These are phyloP conservation scores for Adineta ricciae DNA, from an alignment of 2,888 invertebrate species.

Conservation along the genomic window DNA sequence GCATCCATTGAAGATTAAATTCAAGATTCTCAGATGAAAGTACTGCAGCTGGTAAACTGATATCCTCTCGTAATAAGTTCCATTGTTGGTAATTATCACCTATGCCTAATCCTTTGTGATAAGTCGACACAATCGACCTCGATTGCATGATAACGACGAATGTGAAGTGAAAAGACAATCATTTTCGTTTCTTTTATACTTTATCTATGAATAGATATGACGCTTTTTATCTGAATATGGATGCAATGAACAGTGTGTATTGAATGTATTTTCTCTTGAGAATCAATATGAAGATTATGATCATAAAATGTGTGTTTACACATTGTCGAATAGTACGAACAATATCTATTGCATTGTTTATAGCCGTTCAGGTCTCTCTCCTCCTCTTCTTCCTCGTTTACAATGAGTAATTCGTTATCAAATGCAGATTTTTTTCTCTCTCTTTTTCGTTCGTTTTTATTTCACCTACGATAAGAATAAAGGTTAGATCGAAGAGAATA, in stretches of 20 bases:
- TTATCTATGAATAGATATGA: not conserved
- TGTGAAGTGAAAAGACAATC: not conserved
- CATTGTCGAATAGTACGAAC: no score
- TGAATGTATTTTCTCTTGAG: no score
- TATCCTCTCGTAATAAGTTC: not conserved
- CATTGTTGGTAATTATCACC: not conserved
- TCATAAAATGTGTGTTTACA: no score
- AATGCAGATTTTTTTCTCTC: not conserved
- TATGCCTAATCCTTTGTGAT: not conserved
- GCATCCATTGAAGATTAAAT: not conserved
- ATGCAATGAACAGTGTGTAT: not conserved
- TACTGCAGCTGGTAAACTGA: not conserved
- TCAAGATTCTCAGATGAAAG: not conserved
- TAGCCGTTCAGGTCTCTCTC: not conserved
- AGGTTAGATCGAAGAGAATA: not conserved
- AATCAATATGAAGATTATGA: no score
- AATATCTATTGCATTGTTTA: not conserved
- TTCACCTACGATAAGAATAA: not conserved
- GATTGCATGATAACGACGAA: not conserved
- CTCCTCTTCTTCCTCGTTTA: not conserved
- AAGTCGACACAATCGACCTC: not conserved
- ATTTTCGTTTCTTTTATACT: not conserved
- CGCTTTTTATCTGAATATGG: not conserved
- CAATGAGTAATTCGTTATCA: not conserved
- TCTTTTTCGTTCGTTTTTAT: not conserved